Percentiles rank a stretch among this genome's conserved stretches.
Conservation (phyloP, 2,888 invertebrate species). For the Nineta flava region DNA sequence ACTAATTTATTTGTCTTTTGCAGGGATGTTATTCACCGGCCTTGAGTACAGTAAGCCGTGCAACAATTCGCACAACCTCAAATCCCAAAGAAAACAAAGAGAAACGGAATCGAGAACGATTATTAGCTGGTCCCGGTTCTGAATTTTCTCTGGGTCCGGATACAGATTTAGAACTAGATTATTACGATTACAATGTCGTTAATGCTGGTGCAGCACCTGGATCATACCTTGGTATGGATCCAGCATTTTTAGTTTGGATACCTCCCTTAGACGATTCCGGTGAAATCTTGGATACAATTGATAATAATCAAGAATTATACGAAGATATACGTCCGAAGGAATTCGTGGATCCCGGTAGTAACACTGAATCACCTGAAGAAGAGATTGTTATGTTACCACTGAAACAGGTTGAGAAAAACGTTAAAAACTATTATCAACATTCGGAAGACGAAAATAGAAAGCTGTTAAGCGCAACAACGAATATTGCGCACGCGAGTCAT, state of each 20-base stretch:
- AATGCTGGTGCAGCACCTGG: conserved; percentile 72
- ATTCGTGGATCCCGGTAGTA: conserved; percentile 43
- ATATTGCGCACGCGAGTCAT: not conserved
- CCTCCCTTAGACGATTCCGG: conserved; percentile 57
- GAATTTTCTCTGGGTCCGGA: conserved; percentile 66
- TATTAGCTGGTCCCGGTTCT: conserved; percentile 49
- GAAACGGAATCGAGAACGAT: conserved; percentile 52
- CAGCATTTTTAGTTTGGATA: conserved; percentile 76
- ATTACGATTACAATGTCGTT: conserved; percentile 78
- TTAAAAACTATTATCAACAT: not conserved
- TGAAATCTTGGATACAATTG: conserved; percentile 44
- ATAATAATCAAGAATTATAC: conserved; percentile 30
- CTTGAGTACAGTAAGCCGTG: conserved; percentile 45
- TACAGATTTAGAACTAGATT: conserved; percentile 67
- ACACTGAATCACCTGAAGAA: conserved; percentile 48
- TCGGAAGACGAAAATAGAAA: not conserved
- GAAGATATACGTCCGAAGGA: conserved; percentile 24
- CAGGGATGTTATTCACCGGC: conserved; percentile 62
- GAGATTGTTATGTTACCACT: conserved; percentile 30
- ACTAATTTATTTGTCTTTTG: conserved; percentile 8
- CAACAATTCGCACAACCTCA: conserved; percentile 44
- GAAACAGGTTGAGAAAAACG: conserved; percentile 7
- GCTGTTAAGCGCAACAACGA: not conserved
- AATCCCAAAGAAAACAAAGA: conserved; percentile 65
- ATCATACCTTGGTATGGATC: conserved; percentile 78